Evolutionary conservation across 2,888 invertebrate species (phyloP), one percentile per base, ranked within the genome.

Genomic region (Microctonus hyperodae): DNA sequence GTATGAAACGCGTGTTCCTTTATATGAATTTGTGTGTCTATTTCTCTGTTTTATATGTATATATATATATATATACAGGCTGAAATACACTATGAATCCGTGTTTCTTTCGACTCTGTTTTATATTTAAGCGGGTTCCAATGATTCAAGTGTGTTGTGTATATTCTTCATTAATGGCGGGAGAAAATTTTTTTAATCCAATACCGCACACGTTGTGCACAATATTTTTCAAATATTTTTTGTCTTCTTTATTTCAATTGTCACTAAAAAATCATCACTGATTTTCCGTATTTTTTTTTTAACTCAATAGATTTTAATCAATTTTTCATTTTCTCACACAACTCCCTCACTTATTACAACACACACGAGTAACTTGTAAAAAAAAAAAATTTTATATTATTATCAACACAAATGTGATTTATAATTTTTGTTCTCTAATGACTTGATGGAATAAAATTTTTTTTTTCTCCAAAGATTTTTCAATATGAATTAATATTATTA

Each of bases 41-140:
- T n/a, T 16, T 16, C 44, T 44, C 44, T 44, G 44, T 28, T 28
- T 28, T 7, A 5, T 28, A n/a, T n/a, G 28, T 28, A 28, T 5
- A 28, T 28, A 28, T 28, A 28, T n/a, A n/a, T n/a, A n/a, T n/a
- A n/a, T n/a, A n/a, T n/a, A n/a, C n/a, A n/a, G n/a, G n/a, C 3
- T 7, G 7, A 28, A n/a, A n/a, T n/a, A 37, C 37, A 37, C 37
- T 37, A 3, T n/a, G n/a, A 37, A 40, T 31, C 57, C 58, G 11
- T 57, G 51, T 55, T 25, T 60, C 44, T 65, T 67, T 53, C 48
- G 51, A 37, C 48, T 63, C 61, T 51, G 55, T 44, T 58, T 51
- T 6, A 53, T 48, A 44, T 53, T 35, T 40, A 33, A 23, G 48
- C 55, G 55, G 65, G 51, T 70, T 70, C 55, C 22, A 55, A 50